Conservation (phyloP, 2,797 vertebrate genomes). For the Scomberomorus guttatus region DNA sequence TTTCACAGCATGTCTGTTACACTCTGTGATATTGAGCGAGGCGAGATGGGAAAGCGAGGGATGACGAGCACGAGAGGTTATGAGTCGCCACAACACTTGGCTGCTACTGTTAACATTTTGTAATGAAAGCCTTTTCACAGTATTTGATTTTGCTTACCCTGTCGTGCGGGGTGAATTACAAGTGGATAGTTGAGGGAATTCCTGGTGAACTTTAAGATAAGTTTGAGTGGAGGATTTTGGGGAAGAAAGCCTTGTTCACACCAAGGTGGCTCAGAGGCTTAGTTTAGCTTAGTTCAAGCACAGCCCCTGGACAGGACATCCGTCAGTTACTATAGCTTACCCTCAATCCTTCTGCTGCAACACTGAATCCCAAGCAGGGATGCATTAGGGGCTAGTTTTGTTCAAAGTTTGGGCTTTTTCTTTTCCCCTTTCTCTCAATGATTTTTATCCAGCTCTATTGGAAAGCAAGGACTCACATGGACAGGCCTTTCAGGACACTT, state of each 20-base stretch:
- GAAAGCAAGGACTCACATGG: background rate
- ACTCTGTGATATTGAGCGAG: background rate
- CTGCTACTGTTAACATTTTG: slow-evolving; percentile 27
- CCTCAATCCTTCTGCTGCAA: slow-evolving; percentile 54
- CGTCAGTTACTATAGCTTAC: slow-evolving; percentile 50
- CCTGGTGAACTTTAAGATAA: slow-evolving; percentile 17
- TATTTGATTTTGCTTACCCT: slow-evolving; percentile 30
- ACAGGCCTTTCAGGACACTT: background rate
- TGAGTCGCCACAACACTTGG: background rate
- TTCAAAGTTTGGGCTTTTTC: slow-evolving; percentile 1
- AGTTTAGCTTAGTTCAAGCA: slow-evolving; percentile 61
- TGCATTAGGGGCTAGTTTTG: background rate
- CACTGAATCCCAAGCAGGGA: slow-evolving; percentile 42
- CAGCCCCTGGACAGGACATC: slow-evolving; percentile 45
- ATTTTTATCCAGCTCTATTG: slow-evolving; percentile 4
- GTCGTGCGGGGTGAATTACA: slow-evolving; percentile 26
- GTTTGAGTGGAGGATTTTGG: background rate
- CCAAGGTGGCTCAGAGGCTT: slow-evolving; percentile 51
- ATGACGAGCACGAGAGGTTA: slow-evolving; percentile 33
- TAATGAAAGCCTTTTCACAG: slow-evolving; percentile 36
- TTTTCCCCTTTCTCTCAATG: background rate
- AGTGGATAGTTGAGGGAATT: slow-evolving; percentile 35
- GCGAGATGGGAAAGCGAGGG: background rate
- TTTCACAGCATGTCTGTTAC: slow-evolving; percentile 6
- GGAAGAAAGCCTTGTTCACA: slow-evolving; percentile 44